phyloP scores from a whole-genome alignment of 2,888 invertebrate species.

The Drosophila affinis region DNA sequence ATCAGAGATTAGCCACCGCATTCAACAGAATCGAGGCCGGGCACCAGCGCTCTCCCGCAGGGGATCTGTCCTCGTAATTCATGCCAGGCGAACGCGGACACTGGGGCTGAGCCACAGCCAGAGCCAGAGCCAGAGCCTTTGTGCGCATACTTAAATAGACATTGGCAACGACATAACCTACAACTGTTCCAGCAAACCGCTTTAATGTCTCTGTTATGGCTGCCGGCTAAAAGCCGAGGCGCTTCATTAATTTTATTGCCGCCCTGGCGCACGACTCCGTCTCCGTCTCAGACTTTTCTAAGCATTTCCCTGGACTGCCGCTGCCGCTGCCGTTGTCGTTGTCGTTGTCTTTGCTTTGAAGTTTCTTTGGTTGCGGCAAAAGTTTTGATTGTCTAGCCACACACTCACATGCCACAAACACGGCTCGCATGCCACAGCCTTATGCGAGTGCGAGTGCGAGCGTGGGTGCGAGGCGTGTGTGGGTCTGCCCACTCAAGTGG shows the following conservation, averaged over 20 bases:
- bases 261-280: neutral
- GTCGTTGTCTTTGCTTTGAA: slow-evolving; percentile 64
- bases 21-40: slow-evolving; percentile 46
- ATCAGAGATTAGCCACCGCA: slow-evolving; percentile 70
- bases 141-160: slow-evolving; percentile 74
- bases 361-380: slow-evolving; percentile 54
- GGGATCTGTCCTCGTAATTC: slow-evolving; percentile 11
- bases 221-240: slow-evolving; percentile 63
- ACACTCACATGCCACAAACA: slow-evolving; percentile 48
- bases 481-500: slow-evolving; percentile 67
- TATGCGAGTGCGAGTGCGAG: slow-evolving; percentile 15
- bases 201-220: slow-evolving; percentile 72
- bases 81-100: neutral
- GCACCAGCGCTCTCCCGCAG: slow-evolving; percentile 20
- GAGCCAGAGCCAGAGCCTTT: slow-evolving; percentile 27
- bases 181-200: slow-evolving; percentile 55
- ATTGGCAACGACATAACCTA: slow-evolving; percentile 59
- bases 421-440: slow-evolving; percentile 13
- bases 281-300: slow-evolving; percentile 10
- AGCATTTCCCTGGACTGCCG: slow-evolving; percentile 23
- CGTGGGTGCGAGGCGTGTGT: slow-evolving; percentile 27
- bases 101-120: neutral
- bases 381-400: slow-evolving; percentile 75
- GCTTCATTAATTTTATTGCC: slow-evolving; percentile 78
- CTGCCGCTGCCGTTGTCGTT: slow-evolving; percentile 28